Base-by-base conservation (phyloP, 2,888 invertebrate genomes). In the Steinernema carpocapsae region DNA sequence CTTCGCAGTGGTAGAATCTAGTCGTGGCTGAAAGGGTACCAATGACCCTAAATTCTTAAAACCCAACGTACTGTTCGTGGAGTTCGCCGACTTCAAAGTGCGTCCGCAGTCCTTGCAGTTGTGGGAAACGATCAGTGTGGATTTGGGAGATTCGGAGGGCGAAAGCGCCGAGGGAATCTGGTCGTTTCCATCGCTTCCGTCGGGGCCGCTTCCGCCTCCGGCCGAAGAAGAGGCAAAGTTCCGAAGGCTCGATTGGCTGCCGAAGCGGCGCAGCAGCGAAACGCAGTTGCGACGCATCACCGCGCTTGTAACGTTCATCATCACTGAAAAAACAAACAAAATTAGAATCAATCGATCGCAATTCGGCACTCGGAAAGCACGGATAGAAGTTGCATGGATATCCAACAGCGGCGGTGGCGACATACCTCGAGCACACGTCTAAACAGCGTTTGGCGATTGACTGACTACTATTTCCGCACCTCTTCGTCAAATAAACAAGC, bases 21-120 rank as follows among this genome's bases (percentile, higher is more conserved):
- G 76, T 79, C 12, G 80, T 80, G 6, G 82, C 85, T 85, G 79
- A 52, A 85, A 77, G 17, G 37, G 3, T 37, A 37, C 17, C 17
- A 22, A 43, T 14, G 0, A 14, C 22, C 26, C 10, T 17, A 22
- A 19, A 7, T 14, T 45, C n/a, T 56, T 12, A 45, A 42, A 76
- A 77, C 19, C 42, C 10, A 17, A 77, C 82, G 78, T 59, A 84
- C 84, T 78, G 12, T 82, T 83, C 10, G 78, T 74, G 0, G 85
- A 83, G n/a, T 81, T 79, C 24, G 80, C 75, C 1, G 83, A 79
- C 74, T 84, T 83, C 52, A 85, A 73, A 1, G 84, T 83, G 48
- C 83, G 83, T 1, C 82, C 82, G 75, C 85, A 85, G 32, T 81
- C 78, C 70, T 79, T 78, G 74, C 84, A 84, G 73, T 79, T 82